Base-by-base conservation (phyloP, 1,140 invertebrate species). In the Lepidurus packardi region DNA sequence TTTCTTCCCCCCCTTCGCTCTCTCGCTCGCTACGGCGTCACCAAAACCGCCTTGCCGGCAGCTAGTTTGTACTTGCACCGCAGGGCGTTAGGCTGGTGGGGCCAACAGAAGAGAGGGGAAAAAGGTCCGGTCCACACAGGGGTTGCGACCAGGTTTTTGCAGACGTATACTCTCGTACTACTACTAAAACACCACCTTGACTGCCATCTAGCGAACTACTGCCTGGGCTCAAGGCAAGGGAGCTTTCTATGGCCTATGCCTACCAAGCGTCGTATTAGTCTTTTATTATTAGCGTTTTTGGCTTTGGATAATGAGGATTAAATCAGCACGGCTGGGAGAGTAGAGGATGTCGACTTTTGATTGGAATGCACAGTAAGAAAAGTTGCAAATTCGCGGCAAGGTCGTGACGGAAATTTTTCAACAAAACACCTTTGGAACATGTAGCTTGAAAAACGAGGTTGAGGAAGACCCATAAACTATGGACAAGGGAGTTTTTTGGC, bases 1-100 rank as follows among this genome's bases (percentile, higher is more conserved):
- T 83, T 84, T 84, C 85, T 85, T 85, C 84, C 82, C 82, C 82
- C 84, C 84, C 82, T 1, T 25, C 25, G 82, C 84, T 83, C 84
- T 84, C 83, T 79, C 78, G 73, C 81, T 78, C n/a, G 45, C 11
- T 7, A 16, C 21, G 76, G 13, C 16, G 74, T 73, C 53, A 65
- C 53, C 53, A 65, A 65, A 65, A 65, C 21, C 6, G 9, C 53
- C 53, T 65, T 9, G 53, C 53, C 53, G 16, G 16, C 21, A 65
- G 53, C 53, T 65, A 65, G 53, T 65, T 65, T 16, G 21, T n/a
- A 21, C 6, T 65, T 21, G 53, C 53, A 65, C 13, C 53, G 53
- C 53, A 65, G 53, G 53, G 53, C 21, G 53, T 16, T 9, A 16
- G 13, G 53, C 16, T 65, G 34, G 34, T n/a, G 53, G 21, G 13